Evolutionary conservation across 1,140 invertebrate species (phyloP).

Genomic region (Matsumurasca onukii): DNA sequence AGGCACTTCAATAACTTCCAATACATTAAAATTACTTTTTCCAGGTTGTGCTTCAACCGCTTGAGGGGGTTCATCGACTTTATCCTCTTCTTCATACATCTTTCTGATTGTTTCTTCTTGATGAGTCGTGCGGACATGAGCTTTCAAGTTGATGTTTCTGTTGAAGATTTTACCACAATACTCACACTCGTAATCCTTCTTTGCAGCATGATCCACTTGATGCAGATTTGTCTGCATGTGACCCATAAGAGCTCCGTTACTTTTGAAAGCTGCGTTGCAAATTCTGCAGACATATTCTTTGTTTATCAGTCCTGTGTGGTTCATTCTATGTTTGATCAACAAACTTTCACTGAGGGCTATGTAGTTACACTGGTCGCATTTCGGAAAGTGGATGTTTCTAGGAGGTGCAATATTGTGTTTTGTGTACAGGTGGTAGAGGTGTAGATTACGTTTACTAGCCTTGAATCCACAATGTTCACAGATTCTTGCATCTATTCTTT

Average conservation of each 20-base stretch:
- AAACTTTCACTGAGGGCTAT: slow-evolving; percentile 67
- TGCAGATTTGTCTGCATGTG: slow-evolving; percentile 59
- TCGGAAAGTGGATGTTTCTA: slow-evolving; percentile 66
- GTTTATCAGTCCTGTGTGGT: slow-evolving; percentile 38
- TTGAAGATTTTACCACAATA: slow-evolving; percentile 67
- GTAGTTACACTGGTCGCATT: slow-evolving; percentile 74
- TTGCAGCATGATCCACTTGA: slow-evolving; percentile 50
- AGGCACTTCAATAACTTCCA: slow-evolving; percentile 38
- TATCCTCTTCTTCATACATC: slow-evolving; percentile 40
- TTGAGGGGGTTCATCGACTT: slow-evolving; percentile 8
- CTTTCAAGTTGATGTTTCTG: slow-evolving; percentile 62
- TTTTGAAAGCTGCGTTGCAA: slow-evolving; percentile 55
- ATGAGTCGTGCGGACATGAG: slow-evolving; percentile 63
- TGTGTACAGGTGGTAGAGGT: slow-evolving; percentile 77
- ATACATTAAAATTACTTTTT: slow-evolving; percentile 5
- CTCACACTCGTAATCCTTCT: slow-evolving; percentile 59
- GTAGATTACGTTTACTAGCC: slow-evolving; percentile 69
- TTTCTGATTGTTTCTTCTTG: slow-evolving; percentile 49
- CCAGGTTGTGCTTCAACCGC: not conserved
- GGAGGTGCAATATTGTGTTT: slow-evolving; percentile 76
- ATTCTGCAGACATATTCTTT: slow-evolving; percentile 48
- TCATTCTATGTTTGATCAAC: slow-evolving; percentile 59
- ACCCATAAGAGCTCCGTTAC: slow-evolving; percentile 50
- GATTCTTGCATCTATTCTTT: slow-evolving; percentile 73
- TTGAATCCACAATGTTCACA: slow-evolving; percentile 84